phyloP scores from a whole-genome alignment of 2,797 vertebrate species.

The Eleutherodactylus coqui region DNA sequence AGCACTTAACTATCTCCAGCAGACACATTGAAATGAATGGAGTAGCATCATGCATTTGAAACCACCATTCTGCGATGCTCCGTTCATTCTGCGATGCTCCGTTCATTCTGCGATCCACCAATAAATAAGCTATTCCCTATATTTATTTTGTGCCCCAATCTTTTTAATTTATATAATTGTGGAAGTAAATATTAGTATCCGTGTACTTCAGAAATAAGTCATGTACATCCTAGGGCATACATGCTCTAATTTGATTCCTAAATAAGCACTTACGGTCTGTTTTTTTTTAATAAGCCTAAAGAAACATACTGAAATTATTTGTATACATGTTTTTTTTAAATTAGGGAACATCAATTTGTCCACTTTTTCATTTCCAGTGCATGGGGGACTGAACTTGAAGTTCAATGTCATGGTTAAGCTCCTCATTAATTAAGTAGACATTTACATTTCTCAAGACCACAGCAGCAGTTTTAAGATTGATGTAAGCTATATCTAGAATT shows the following conservation, averaged over 20 bases:
- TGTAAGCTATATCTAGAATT: conserved; percentile 49
- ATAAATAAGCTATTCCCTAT: no score
- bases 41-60: no score
- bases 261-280: background rate
- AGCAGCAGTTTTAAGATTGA: conserved; percentile 59
- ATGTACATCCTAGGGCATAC: no score
- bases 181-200: no score
- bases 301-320: background rate
- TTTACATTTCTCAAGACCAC: conserved; percentile 59
- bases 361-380: conserved; percentile 22
- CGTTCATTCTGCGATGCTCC: no score
- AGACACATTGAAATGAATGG: no score
- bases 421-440: conserved; percentile 58
- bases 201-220: no score
- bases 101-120: no score
- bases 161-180: no score
- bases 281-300: background rate
- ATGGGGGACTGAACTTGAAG: conserved; percentile 46
- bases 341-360: conserved; percentile 1
- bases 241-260: background rate
- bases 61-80: no score
- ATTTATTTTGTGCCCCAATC: no score
- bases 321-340: background rate
- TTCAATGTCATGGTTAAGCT: conserved; percentile 54
- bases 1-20: no score